Evolutionary conservation across 92 coral and sea anemone genomes (phyloP), one percentile per base, ranked within the genome.

Genomic region (Hydrozoanthus gracilis): DNA sequence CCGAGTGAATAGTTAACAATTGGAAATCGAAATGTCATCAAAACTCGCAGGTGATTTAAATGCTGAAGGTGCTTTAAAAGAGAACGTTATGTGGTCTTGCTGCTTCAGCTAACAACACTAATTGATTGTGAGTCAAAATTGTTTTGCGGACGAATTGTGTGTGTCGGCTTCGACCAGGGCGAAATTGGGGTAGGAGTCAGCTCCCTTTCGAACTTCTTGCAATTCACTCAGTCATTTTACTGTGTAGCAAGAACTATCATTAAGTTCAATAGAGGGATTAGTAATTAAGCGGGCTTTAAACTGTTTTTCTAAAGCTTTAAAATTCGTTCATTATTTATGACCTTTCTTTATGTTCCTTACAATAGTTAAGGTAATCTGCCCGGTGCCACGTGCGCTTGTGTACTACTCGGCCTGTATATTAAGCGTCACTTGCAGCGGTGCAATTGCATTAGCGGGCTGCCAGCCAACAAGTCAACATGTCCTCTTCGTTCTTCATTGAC

Each of bases 321-420:
- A 95, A 89, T 82, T 92, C 91, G 90, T 94, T 92, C 99, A 96
- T 96, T 96, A 96, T 96, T 95, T 88, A 96, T 96, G 95, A 92
- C 90, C 86, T 90, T 85, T 92, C 88, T 93, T 96, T 96, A 88
- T 95, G 91, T 77, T 87, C 69, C 83, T 87, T 77, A 96, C 99
- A 96, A 96, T 96, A 90, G 98, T 86, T 82, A 76, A 91, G 94
- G 86, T 92, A 92, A 94, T 90, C 90, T 87, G 93, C 91, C 94
- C 84, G 88, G 85, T 90, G 79, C 79, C 98, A 94, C 98, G 98
- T 94, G 98, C 92, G 87, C 88, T 27, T 20, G 76, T 80, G 89
- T 83, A 87, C 89, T 71, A 86, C 89, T 76, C 73, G 73, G 88
- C 84, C 91, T 87, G 44, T 86, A 82, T 87, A 80, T 69, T 86